Evolutionary conservation across 2,797 vertebrate species (phyloP).

Genomic region (Oreochromis mossambicus): DNA sequence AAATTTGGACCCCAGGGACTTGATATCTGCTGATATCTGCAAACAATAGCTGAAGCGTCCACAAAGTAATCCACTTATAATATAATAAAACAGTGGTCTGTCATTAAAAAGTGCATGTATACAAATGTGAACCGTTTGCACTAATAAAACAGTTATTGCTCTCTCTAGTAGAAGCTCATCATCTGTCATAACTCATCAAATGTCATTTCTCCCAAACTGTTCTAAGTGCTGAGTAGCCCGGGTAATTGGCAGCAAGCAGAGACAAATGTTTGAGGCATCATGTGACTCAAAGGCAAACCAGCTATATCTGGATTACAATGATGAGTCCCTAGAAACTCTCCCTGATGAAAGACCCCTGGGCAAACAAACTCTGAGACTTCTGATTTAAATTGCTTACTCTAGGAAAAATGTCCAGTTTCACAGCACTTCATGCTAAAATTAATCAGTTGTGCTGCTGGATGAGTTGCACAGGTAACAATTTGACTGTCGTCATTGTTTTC

Average conservation of each 20-base stretch:
- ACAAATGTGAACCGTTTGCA: background rate
- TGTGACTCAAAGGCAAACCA: background rate
- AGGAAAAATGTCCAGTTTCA: background rate
- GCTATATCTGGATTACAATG: background rate
- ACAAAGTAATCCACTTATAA: background rate
- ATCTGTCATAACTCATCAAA: background rate
- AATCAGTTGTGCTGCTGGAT: background rate
- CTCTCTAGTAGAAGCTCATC: too few species aligned
- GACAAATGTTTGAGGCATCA: background rate
- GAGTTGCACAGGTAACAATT: background rate
- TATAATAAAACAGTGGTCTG: background rate
- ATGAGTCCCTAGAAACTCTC: background rate
- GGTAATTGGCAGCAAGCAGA: background rate
- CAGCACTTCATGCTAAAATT: background rate
- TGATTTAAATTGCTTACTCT: background rate
- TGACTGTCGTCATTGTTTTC: background rate
- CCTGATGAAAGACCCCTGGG: background rate
- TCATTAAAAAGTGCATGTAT: background rate
- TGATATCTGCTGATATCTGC: background rate
- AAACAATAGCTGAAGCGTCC: background rate
- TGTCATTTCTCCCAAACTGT: background rate
- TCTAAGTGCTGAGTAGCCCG: background rate
- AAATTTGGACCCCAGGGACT: background rate
- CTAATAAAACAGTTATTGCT: background rate
- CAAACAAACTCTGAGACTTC: background rate